These are phyloP conservation scores for Perccottus glenii DNA, from an alignment of 2,113 vertebrate species.

Conservation along the genomic window DNA sequence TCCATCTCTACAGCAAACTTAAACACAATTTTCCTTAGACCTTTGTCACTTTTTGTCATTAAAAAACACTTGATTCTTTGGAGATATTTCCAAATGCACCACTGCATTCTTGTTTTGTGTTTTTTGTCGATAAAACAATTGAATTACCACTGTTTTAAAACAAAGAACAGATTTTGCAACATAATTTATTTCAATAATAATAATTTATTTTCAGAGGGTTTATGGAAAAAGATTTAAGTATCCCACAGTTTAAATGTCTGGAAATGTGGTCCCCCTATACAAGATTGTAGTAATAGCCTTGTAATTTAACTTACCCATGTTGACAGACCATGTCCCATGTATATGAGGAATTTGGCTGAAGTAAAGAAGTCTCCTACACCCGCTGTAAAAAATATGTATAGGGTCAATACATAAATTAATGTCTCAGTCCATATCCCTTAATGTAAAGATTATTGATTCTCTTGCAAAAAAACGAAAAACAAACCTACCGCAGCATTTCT, in stretches of 20 bases:
- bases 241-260: no score
- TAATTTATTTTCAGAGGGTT: no score
- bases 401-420: neutral
- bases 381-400: conserved; percentile 70
- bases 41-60: no score
- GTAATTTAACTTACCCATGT: conserved; percentile 89
- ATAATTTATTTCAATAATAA: no score
- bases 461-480: neutral
- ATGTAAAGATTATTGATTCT: neutral
- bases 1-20: no score
- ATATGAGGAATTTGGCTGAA: conserved; percentile 94
- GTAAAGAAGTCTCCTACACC: conserved; percentile 83
- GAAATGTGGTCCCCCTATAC: no score
- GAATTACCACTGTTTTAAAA: neutral
- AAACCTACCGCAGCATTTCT: conserved; percentile 73
- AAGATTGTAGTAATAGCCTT: neutral
- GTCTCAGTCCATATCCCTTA: neutral
- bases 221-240: no score
- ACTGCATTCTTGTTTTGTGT: no score
- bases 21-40: no score
- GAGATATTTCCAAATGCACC: no score
- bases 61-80: no score
- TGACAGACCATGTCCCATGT: conserved; percentile 91
- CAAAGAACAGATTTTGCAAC: neutral
- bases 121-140: no score